Evolutionary conservation across 2,888 invertebrate species (phyloP).

Genomic region (Malthinus flaveolus): DNA sequence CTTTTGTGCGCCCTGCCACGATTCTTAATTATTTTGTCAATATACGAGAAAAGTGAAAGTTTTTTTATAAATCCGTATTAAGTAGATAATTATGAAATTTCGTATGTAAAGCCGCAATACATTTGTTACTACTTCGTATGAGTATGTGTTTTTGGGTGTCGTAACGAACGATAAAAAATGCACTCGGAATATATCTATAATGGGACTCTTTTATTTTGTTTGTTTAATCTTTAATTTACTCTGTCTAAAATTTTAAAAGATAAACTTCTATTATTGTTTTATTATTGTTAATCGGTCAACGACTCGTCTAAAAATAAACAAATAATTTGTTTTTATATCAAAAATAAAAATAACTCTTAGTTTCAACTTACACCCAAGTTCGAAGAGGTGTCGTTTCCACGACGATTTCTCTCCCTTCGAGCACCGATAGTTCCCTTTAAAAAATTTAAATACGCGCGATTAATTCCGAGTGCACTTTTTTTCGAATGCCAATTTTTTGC

Average conservation of each 20-base stretch:
- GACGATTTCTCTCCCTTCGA: not conserved
- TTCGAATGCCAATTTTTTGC: too few relatives aligned
- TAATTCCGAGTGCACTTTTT: too few relatives aligned
- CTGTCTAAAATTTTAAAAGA: slow-evolving; percentile 33
- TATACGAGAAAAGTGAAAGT: slow-evolving; percentile 5
- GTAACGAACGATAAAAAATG: slow-evolving; percentile 5
- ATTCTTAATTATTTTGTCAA: slow-evolving; percentile 5
- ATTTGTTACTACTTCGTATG: not conserved
- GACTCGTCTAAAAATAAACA: slow-evolving; percentile 51
- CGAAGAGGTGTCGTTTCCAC: not conserved
- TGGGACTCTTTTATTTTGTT: not conserved
- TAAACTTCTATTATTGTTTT: slow-evolving; percentile 41
- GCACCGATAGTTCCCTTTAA: too few relatives aligned
- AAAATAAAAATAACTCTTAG: slow-evolving; percentile 9
- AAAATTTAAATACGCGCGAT: too few relatives aligned
- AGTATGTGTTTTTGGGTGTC: not conserved
- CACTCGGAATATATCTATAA: not conserved
- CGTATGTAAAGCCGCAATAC: slow-evolving; percentile 3
- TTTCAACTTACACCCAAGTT: not conserved
- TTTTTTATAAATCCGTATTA: slow-evolving; percentile 3
- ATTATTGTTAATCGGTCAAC: slow-evolving; percentile 50
- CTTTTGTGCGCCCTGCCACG: too few relatives aligned
- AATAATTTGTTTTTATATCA: slow-evolving; percentile 20
- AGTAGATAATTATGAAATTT: slow-evolving; percentile 9
- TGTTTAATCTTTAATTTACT: slow-evolving; percentile 19